A percentile compares a stretch with the other conserved stretches of the same genome.
Conservation (phyloP, 1,140 invertebrate genomes). For the Meteorus sp. region DNA sequence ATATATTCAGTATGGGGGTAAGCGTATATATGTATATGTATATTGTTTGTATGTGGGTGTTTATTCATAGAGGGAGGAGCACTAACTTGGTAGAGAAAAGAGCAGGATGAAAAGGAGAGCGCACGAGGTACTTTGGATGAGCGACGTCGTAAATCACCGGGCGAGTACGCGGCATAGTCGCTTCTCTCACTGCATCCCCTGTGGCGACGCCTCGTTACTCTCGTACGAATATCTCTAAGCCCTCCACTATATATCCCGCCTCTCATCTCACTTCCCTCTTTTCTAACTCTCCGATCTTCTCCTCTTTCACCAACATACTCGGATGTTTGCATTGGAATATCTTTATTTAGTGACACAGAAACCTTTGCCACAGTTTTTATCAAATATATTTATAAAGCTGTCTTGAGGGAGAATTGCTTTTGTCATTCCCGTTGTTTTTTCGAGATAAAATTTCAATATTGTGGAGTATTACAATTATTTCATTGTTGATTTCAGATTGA, state of each 20-base stretch:
- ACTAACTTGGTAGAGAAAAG: not conserved
- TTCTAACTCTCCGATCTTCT: not conserved
- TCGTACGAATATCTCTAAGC: not conserved
- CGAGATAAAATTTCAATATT: too few relatives aligned
- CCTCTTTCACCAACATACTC: not conserved
- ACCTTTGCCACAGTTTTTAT: too few relatives aligned
- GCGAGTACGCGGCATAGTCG: not conserved
- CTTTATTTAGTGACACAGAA: constrained; percentile 16
- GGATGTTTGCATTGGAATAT: constrained; percentile 4
- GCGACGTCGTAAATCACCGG: constrained; percentile 2
- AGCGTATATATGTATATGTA: not conserved
- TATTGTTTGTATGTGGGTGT: not conserved
- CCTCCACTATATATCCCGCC: constrained; percentile 1
- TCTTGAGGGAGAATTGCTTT: too few relatives aligned
- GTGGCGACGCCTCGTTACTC: constrained; percentile 1
- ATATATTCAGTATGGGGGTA: too few relatives aligned
- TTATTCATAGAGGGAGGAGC: not conserved
- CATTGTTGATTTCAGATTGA: too few relatives aligned
- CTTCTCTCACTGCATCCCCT: not conserved
- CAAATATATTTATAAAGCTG: too few relatives aligned
- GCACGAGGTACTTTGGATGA: constrained; percentile 2
- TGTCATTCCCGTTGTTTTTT: too few relatives aligned
- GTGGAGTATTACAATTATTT: too few relatives aligned
- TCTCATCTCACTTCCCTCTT: not conserved
- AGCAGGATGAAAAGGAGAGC: not conserved